Evolutionary conservation across 2,888 invertebrate species (phyloP), one percentile per base, ranked within the genome.

Genomic region (Thecocarcelia acutangulata): DNA sequence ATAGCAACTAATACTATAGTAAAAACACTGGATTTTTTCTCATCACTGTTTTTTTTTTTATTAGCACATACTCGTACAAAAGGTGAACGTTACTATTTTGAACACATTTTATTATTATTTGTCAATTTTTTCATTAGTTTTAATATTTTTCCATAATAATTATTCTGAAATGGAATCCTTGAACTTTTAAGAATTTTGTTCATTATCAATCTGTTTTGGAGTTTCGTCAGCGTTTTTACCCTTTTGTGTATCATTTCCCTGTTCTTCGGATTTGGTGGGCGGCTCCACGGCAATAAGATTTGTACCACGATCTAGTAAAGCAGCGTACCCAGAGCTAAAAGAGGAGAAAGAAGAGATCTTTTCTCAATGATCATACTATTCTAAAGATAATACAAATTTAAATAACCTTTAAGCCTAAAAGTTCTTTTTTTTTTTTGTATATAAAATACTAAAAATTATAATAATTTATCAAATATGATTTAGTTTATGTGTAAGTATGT

Each of bases 251-350:
- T 80, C 80, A 78, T 72, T 74, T 72, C 85, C 69, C 80, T 73
- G 86, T 58, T 85, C 68, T 83, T 76, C 86, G 64, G 86, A 84
- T 64, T 84, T 85, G 21, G 81, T 61, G n/a, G n/a, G n/a, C 28
- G 85, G 85, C 68, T 86, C 86, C 64, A 87, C 84, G 17, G 81
- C 80, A 50, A 87, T 86, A 50, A 86, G 85, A 83, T 90, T 89
- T 78, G 86, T 87, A 83, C 89, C 89, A 73, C 91, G 88, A 83
- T 91, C 91, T 82, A 90, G 87, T 46, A 91, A 86, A 84, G 89
- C 88, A 86, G 90, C 89, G 86, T 91, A 91, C 87, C 89, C 84
- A 91, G 90, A 85, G 91, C 91, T 91, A 90, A 74, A 85, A 91
- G 88, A 84, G 91, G 91, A 84, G 91, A 90, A 83, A 91, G 87